Base-by-base conservation (phyloP, 37 sponge, comb jelly and placozoan genomes). In the Cliona cf. orientalis region DNA sequence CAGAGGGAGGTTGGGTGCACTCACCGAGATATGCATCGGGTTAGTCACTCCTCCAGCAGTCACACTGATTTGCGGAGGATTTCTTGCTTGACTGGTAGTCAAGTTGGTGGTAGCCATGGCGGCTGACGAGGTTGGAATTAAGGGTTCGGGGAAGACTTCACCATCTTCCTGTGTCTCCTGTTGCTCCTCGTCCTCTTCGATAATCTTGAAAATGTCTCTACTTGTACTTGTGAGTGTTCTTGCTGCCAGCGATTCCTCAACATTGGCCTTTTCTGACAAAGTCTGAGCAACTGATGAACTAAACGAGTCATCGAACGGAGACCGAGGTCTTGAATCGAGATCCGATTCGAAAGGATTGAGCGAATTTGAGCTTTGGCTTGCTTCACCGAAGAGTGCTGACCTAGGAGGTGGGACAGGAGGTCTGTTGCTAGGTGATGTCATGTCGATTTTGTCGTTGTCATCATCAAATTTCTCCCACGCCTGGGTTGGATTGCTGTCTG, bases 321-420 rank as follows among this genome's bases (percentile, higher is more conserved):
- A 87, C 26, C 26, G 33, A 6, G 63, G 63, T 61, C 63, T 61
- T 32, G 1, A 23, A 5, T 72, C 33, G 64, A 43, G 2, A 29
- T 70, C 59, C 55, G 21, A 35, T 62, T 77, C 68, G 19, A 67
- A 79, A 1, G 49, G 77, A 31, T 43, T 42, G 26, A 43, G 37
- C 12, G 75, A 55, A 3, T 29, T 3, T 6, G 26, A 38, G 2
- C 37, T 32, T 25, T 26, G 41, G 11, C 63, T 25, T 43, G 7
- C 39, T 29, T 59, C 60, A 4, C 5, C 60, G 4, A 59, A 3
- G 60, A 74, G 76, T 38, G 75, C 69, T 43, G 68, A 39, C 28
- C 88, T 58, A 1, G 88, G 88, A 36, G 88, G 88, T 37, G 88
- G 88, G 42, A 80, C 46, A 31, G 76, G 88, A 28, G 88, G 82